Conservation (phyloP, 2,797 vertebrate genomes). For the Botia almorhae region DNA sequence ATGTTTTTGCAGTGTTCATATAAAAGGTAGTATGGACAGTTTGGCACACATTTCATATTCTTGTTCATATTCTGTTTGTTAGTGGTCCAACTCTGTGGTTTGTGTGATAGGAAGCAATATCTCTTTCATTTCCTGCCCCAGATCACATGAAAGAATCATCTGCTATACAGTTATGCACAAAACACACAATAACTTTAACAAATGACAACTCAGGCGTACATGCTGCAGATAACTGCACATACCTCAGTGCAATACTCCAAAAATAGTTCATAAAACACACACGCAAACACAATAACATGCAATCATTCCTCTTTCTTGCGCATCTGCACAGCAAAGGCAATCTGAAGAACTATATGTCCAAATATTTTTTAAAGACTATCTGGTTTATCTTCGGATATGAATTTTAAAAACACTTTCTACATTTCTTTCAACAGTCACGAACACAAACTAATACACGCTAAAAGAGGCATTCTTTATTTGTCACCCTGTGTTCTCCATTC, state of each 20-base stretch:
- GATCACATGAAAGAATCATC: constrained; percentile 13
- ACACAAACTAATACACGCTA: neutral
- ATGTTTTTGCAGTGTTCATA: neutral
- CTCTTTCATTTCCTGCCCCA: constrained; percentile 4
- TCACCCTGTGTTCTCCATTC: constrained; percentile 30
- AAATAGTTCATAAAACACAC: neutral
- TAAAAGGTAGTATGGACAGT: neutral
- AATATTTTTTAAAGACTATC: too few relatives aligned
- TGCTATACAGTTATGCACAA: constrained; percentile 3
- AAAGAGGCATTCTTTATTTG: neutral
- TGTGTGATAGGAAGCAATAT: neutral
- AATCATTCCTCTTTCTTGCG: neutral
- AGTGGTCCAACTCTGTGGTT: neutral
- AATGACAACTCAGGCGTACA: constrained; percentile 7
- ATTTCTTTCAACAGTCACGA: neutral
- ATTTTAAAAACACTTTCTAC: neutral
- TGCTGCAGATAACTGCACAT: constrained; percentile 16
- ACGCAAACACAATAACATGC: neutral
- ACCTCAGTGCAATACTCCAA: constrained; percentile 2
- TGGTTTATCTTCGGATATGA: neutral
- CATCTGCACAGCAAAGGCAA: neutral
- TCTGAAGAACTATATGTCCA: neutral
- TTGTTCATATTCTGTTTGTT: neutral
- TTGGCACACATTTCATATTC: neutral
- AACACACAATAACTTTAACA: constrained; percentile 26